Evolutionary conservation across 2,113 vertebrate genomes (phyloP), one percentile per base, ranked within the genome.

Genomic region (Anhinga anhinga): DNA sequence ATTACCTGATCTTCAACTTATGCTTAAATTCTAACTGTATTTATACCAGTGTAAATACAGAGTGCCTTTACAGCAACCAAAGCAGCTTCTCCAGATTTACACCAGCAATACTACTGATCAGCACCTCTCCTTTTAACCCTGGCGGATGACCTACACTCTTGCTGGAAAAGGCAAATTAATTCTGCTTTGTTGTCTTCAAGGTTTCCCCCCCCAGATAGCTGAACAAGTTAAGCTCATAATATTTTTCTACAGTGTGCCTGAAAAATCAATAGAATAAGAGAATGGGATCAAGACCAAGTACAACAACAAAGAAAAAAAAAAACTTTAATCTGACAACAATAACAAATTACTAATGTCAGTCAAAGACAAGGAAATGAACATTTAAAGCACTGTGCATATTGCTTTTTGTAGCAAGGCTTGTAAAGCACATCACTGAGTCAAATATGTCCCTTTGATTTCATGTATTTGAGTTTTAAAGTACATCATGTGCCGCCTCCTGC

Each of bases 231-330:
- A 95, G 40, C 59, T 77, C 23, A 88, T 86, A 62, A 79, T 55
- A 94, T 86, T 88, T 92, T 96, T 66, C 71, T 86, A 73, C 50
- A 52, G 27, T 62, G 72, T 67, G 85, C 22, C 91, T 94, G 70
- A 73, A 96, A 97, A 95, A 95, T 89, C 69, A 74, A 88, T 71
- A 92, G 42, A 83, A 55, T 89, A 93, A 95, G 50, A 94, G 76
- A 96, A 93, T 36, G 84, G 34, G 72, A 88, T 95, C 63, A 90
- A 90, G 74, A 82, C 27, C 83, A 93, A 55, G 55, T 15, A 78
- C 27, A 95, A 62, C 22, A 91, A 27, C 66, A 93, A 91, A 82
- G 65, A 86, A 84, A 29, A 72, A 36, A 18, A 1, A 91, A 83
- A 91, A 13, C 11, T 93, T 61, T 36, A 82, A 30, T 65, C 13